Conservation (phyloP, 2,888 invertebrate genomes). For the Dinocampus coccinellae region DNA sequence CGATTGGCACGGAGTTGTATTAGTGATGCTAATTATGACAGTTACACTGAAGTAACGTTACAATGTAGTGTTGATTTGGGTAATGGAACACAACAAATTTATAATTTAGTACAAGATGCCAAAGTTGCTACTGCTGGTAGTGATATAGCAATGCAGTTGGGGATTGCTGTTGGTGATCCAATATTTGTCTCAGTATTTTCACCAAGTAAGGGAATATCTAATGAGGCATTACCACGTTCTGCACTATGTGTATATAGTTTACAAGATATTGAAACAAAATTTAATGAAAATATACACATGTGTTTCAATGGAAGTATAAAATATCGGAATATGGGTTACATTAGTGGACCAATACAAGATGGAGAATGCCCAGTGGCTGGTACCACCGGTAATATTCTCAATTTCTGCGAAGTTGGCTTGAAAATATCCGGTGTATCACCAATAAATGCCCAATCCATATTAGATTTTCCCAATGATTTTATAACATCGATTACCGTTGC, state of each 20-base stretch:
- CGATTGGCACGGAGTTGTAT: constrained; percentile 94
- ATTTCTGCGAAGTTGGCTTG: constrained; percentile 92
- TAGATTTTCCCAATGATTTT: constrained; percentile 84
- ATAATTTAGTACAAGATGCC: constrained; percentile 94
- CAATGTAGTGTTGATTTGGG: constrained; percentile 83
- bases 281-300: constrained; percentile 96
- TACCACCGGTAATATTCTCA: constrained; percentile 89
- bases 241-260: constrained; percentile 95
- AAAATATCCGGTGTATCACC: constrained; percentile 93
- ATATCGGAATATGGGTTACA: constrained; percentile 91
- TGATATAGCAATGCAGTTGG: constrained; percentile 85
- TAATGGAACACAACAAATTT: constrained; percentile 70
- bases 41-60: constrained; percentile 96
- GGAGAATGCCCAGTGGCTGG: constrained; percentile 91
- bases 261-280: constrained; percentile 90
- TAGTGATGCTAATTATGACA: constrained; percentile 94
- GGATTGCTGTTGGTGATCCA: constrained; percentile 83
- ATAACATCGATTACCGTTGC: constrained; percentile 89
- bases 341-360: constrained; percentile 91
- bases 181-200: constrained; percentile 91
- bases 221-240: constrained; percentile 85
- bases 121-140: constrained; percentile 88
- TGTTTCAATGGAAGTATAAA: constrained; percentile 96
- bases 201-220: constrained; percentile 88
- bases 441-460: constrained; percentile 81